Conservation (phyloP, 2,797 vertebrate genomes). For the Nyctalus aviator region DNA sequence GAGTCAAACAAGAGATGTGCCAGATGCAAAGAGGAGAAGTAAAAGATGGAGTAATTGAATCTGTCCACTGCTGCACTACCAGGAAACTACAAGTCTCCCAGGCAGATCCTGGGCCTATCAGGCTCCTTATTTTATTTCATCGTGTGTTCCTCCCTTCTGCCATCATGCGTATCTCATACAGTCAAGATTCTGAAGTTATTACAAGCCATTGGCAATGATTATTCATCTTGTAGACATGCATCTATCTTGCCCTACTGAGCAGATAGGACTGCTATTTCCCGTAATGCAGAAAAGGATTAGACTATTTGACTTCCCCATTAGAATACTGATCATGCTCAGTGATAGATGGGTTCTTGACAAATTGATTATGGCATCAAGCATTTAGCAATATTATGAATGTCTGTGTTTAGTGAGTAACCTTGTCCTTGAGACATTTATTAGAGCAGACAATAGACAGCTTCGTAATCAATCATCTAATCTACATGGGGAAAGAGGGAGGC, state of each 20-base stretch:
- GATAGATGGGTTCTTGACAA: conserved; percentile 72
- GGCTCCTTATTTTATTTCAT: no score
- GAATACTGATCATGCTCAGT: background rate
- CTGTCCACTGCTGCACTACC: background rate
- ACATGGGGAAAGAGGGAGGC: fast-evolving
- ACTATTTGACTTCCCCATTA: conserved; percentile 38
- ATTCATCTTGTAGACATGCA: conserved; percentile 31
- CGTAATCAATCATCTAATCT: background rate
- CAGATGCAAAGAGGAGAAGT: background rate
- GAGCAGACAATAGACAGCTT: background rate
- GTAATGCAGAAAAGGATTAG: conserved; percentile 33
- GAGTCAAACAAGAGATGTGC: background rate
- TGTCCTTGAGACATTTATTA: conserved; percentile 68
- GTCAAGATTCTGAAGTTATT: conserved; percentile 62
- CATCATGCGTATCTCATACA: fast-evolving
- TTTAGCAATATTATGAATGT: conserved; percentile 75
- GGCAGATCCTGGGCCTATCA: background rate
- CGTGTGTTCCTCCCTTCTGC: background rate
- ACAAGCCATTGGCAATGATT: conserved; percentile 47
- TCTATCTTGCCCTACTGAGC: conserved; percentile 68
- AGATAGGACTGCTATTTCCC: conserved; percentile 9
- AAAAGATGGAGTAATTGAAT: background rate
- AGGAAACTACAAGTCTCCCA: background rate
- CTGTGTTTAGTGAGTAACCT: conserved; percentile 46
- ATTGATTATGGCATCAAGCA: conserved; percentile 55